Percentiles rank a stretch among this genome's conserved stretches.
phyloP scores from a whole-genome alignment of 2,113 vertebrate species.

The Myxocyprinus asiaticus region DNA sequence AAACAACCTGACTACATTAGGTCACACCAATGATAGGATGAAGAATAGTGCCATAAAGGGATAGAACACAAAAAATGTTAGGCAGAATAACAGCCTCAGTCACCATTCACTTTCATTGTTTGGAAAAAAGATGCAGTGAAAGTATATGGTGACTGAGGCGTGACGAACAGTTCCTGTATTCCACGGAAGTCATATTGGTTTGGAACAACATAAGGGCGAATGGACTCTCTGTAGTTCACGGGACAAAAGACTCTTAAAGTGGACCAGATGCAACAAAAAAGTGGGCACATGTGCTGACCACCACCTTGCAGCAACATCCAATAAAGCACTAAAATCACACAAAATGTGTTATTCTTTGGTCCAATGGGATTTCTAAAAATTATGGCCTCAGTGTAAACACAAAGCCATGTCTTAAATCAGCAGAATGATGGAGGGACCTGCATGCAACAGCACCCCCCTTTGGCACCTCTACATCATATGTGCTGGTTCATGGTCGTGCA shows the following conservation, averaged over 20 bases:
- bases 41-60: too few species aligned
- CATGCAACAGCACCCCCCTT: constrained; percentile 18
- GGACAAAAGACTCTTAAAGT: neutral
- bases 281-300: neutral
- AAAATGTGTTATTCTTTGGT: constrained; percentile 24
- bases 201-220: too few species aligned
- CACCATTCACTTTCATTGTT: too few species aligned
- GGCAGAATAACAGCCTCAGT: too few species aligned
- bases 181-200: too few species aligned
- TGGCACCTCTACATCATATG: constrained; percentile 23
- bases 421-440: constrained; percentile 28
- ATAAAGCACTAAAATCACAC: neutral
- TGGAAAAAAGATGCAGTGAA: too few species aligned
- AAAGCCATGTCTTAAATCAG: constrained; percentile 35
- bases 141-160: too few species aligned
- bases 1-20: too few species aligned
- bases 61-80: too few species aligned
- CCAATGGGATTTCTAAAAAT: constrained; percentile 17
- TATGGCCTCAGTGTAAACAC: constrained; percentile 23
- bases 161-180: too few species aligned
- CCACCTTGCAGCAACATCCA: neutral
- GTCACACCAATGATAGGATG: too few species aligned
- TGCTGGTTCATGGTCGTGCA: constrained; percentile 39
- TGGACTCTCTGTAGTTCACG: too few species aligned
- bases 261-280: neutral